phyloP scores from a whole-genome alignment of 2,113 vertebrate genomes.

The Lamprotornis superbus region DNA sequence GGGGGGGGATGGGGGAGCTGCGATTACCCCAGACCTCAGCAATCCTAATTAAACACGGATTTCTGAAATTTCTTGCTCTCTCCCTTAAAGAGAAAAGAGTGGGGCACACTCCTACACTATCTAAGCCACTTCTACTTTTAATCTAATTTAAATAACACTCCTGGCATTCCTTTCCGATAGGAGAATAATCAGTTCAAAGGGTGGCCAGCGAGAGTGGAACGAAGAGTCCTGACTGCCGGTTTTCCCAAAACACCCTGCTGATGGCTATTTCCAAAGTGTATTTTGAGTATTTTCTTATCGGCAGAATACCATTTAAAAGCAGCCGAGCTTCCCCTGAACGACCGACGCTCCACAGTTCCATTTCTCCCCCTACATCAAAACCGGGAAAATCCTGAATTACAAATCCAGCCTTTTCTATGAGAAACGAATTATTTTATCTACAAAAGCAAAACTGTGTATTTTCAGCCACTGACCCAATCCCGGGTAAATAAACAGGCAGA shows the following conservation, averaged over 20 bases:
- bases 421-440: not conserved
- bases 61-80: not conserved
- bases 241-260: not conserved
- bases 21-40: not conserved
- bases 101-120: not conserved
- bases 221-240: not conserved
- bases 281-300: not conserved
- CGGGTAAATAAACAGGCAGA: constrained; percentile 35
- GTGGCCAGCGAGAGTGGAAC: not conserved
- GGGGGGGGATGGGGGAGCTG: not conserved
- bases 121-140: not conserved
- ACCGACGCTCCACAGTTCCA: not conserved
- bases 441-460: constrained; percentile 1
- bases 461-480: constrained; percentile 17
- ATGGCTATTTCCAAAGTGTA: not conserved
- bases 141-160: not conserved
- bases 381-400: not conserved
- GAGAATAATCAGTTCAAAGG: not conserved
- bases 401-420: not conserved
- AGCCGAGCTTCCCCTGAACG: not conserved
- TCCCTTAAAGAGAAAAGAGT: not conserved
- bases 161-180: not conserved
- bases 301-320: not conserved
- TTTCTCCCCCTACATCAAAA: not conserved
- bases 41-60: not conserved